Conservation (phyloP, 2,888 invertebrate genomes). For the Pachymerium ferrugineum region DNA sequence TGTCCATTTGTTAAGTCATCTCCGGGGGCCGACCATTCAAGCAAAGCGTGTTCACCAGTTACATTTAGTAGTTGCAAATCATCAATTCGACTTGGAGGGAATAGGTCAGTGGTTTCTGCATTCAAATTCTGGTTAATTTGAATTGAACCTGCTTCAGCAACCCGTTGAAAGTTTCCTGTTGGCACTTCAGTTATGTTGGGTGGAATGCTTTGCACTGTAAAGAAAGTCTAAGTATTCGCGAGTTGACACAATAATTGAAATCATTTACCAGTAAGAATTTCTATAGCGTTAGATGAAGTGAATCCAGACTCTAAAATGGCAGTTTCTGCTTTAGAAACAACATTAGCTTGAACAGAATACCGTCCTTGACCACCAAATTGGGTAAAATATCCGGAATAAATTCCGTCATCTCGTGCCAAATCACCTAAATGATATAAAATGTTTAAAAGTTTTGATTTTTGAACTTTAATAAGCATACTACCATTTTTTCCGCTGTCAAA, state of each 20-base stretch:
- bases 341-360: neutral
- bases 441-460: no score
- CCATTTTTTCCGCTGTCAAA: slow-evolving; percentile 40
- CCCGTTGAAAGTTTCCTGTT: neutral
- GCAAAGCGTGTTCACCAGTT: neutral
- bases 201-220: neutral
- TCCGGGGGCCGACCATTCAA: neutral
- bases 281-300: neutral
- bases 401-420: neutral
- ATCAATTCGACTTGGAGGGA: neutral
- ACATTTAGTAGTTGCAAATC: neutral
- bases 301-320: slow-evolving; percentile 2
- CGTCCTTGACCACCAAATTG: neutral
- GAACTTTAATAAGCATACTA: no score
- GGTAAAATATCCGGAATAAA: slow-evolving; percentile 8
- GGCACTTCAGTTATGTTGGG: neutral
- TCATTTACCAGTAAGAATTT: neutral
- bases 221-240: neutral
- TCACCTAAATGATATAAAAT: neutral
- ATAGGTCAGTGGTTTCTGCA: neutral
- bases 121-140: neutral
- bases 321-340: neutral
- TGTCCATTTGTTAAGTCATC: neutral
- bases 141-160: slow-evolving; percentile 10
- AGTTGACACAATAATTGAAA: no score